Percentiles rank a stretch among this genome's conserved stretches.
These are phyloP conservation scores for Euplexia lucipara DNA, from an alignment of 2,888 invertebrate species.

Conservation along the genomic window DNA sequence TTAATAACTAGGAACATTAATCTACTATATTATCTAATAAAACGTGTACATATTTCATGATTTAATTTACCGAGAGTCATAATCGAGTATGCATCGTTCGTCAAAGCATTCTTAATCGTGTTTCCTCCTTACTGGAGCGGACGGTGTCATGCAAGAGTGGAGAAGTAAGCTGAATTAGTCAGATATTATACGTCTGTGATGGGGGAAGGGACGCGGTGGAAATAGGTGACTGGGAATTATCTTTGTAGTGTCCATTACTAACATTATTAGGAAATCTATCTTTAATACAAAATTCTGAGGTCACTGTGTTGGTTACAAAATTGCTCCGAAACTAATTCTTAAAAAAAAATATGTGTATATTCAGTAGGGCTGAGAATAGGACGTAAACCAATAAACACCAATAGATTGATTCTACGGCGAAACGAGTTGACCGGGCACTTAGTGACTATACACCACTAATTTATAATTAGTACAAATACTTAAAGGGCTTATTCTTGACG, in stretches of 20 bases:
- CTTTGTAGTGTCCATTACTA: background rate
- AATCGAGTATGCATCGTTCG: conserved; percentile 69
- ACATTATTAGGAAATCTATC: too few relatives aligned
- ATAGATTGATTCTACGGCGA: too few relatives aligned
- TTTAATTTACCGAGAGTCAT: conserved; percentile 58
- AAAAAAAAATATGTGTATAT: too few relatives aligned
- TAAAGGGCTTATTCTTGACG: too few relatives aligned
- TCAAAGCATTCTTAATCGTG: conserved; percentile 78
- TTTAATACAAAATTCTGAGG: background rate
- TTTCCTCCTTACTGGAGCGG: conserved; percentile 58
- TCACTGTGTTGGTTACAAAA: too few relatives aligned
- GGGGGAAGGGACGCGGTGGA: background rate
- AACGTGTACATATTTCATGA: conserved; percentile 49
- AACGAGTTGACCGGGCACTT: too few relatives aligned
- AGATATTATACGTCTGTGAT: conserved; percentile 10
- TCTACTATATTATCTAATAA: conserved; percentile 40
- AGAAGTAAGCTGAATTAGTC: conserved; percentile 24
- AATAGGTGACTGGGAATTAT: conserved; percentile 7
- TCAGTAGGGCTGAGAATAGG: too few relatives aligned
- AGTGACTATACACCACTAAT: too few relatives aligned
- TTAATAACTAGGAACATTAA: conserved; percentile 10
- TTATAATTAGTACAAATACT: too few relatives aligned
- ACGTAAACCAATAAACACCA: too few relatives aligned
- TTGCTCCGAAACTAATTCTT: too few relatives aligned
- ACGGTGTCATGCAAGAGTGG: conserved; percentile 51